Percentiles rank a stretch among this genome's conserved stretches.
Conservation (phyloP, 1,140 invertebrate species). For the Adoxophyes honmai region DNA sequence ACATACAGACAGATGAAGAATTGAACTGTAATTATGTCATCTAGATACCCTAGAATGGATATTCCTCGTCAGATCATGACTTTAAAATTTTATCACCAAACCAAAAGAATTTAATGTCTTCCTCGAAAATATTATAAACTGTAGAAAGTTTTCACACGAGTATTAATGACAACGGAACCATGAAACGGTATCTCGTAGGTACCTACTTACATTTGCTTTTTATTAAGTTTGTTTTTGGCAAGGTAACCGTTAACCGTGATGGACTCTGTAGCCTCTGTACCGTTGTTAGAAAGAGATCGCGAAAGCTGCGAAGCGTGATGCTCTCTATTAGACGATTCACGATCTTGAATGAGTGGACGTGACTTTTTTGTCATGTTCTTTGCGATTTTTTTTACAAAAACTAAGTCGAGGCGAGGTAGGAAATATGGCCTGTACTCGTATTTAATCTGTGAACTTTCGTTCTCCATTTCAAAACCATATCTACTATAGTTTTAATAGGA, state of each 20-base stretch:
- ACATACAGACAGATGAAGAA: too few species aligned
- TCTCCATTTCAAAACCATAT: too few species aligned
- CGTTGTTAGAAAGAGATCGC: conserved; percentile 34
- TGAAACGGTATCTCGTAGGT: conserved; percentile 35
- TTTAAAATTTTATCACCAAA: too few species aligned
- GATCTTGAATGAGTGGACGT: conserved; percentile 43
- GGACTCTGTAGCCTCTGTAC: conserved; percentile 26
- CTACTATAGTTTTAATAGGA: too few species aligned
- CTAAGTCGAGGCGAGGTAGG: conserved; percentile 26
- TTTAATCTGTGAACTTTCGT: neutral
- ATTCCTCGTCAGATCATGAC: too few species aligned
- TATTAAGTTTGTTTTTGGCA: conserved; percentile 45
- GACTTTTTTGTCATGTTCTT: conserved; percentile 54
- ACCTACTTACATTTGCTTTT: conserved; percentile 52
- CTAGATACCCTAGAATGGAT: too few species aligned
- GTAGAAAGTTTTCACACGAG: neutral
- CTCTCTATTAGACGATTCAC: conserved; percentile 31
- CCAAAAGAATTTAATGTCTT: too few species aligned
- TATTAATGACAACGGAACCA: conserved; percentile 7
- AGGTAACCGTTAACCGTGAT: conserved; percentile 42
- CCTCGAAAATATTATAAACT: neutral
- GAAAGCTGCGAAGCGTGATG: conserved; percentile 25
- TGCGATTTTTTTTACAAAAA: conserved; percentile 19
- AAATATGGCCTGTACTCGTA: neutral
- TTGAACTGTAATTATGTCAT: too few species aligned